Conservation (phyloP, 1,140 invertebrate genomes). For the Colletes gigas region DNA sequence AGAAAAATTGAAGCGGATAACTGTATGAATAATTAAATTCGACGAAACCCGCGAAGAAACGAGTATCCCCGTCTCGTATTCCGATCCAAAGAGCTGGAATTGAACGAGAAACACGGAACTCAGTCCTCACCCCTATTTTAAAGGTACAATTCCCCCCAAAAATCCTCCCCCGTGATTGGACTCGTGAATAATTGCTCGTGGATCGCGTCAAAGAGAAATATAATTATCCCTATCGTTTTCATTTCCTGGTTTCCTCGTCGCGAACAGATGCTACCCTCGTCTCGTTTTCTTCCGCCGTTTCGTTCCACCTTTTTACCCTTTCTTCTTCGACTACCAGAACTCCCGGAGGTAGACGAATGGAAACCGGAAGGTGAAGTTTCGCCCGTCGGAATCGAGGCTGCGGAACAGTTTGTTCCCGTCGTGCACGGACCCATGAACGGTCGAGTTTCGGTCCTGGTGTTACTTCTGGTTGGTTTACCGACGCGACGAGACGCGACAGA, state of each 20-base stretch:
- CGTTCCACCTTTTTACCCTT: neutral
- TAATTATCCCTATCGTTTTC: slow-evolving; percentile 39
- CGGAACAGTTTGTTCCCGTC: neutral
- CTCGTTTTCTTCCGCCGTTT: neutral
- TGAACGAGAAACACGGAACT: neutral
- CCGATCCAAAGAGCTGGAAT: neutral
- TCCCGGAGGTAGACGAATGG: neutral
- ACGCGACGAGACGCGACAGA: neutral
- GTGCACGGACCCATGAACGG: neutral
- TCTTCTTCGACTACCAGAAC: neutral
- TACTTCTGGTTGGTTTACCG: neutral
- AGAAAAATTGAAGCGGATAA: neutral
- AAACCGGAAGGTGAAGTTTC: neutral
- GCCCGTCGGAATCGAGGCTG: neutral
- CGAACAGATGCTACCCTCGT: slow-evolving; percentile 16
- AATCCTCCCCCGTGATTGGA: no score
- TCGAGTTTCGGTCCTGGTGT: neutral
- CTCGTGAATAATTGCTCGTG: slow-evolving; percentile 43
- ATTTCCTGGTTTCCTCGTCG: slow-evolving; percentile 1
- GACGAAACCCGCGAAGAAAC: neutral
- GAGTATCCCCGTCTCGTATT: neutral
- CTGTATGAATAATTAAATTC: slow-evolving; percentile 17
- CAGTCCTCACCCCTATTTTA: no score
- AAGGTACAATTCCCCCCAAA: no score
- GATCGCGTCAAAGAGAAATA: slow-evolving; percentile 33